Evolutionary conservation across 2,888 invertebrate genomes (phyloP), one percentile per base, ranked within the genome.

Genomic region (Spicauda simplicius): DNA sequence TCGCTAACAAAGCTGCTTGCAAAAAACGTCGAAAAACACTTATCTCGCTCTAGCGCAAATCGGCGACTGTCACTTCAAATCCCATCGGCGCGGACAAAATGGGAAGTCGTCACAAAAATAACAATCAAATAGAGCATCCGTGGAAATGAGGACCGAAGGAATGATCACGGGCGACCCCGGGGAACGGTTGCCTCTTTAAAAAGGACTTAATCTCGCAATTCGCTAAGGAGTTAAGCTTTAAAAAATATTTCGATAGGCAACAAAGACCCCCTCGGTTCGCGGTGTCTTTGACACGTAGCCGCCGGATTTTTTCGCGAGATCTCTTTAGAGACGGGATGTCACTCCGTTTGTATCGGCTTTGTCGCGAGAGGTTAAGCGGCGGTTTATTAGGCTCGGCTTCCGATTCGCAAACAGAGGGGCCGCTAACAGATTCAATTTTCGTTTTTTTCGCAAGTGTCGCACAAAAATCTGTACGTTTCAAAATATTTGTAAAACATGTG

Each of bases 171-270:
- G 79, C 90, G 88, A 87, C 93, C 94, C 92, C 89, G 85, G 94
- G 93, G 94, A 93, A 90, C 93, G 88, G 93, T 93, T 93, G 94
- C 93, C 94, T 94, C 94, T 94, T 94, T 93, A 94, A 94, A 94
- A 87, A 90, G 82, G 88, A 93, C 93, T 91, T 93, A 93, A 93
- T 93, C 93, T 93, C 92, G 88, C 91, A 93, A 93, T 92, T 92
- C 93, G 90, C 92, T 90, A 93, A 93, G 93, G 93, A 93, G 93
- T 93, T 93, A 90, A 93, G 92, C 90, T 90, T 91, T 88, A 92
- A 93, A 91, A 93, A 93, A 93, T 92, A 91, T 90, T 91, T 90
- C 89, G 85, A 87, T 84, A 90, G 86, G 85, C 90, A 90, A 91
- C 91, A 92, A 92, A 91, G 88, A 83, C 80, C 81, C 87, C 90